phyloP scores from a whole-genome alignment of 37 sponge, comb jelly and placozoan species.

The Lycopodina hypogea region DNA sequence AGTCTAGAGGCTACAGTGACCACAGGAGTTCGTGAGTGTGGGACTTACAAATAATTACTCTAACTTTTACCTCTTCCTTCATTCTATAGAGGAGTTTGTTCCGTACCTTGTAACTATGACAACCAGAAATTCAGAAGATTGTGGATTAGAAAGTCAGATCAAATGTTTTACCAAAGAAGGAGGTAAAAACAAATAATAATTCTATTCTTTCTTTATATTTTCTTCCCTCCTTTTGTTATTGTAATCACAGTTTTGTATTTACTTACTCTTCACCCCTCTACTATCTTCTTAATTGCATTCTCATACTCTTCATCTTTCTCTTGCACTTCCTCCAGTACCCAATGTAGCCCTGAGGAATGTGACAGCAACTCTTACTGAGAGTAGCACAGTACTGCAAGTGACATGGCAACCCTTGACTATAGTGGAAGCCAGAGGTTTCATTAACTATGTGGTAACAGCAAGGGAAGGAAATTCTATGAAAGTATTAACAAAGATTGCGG shows the following conservation, averaged over 20 bases:
- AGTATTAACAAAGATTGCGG: background rate
- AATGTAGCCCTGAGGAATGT: slow-evolving; percentile 18
- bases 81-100: background rate
- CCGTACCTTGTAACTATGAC: slow-evolving; percentile 1
- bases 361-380: background rate
- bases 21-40: no score
- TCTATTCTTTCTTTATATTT: no score
- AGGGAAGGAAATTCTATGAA: slow-evolving; percentile 11
- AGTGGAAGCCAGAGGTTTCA: slow-evolving; percentile 30
- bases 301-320: background rate
- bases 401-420: slow-evolving; percentile 24
- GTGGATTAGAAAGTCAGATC: background rate
- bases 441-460: slow-evolving; percentile 13
- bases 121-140: slow-evolving; percentile 4
- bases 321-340: background rate
- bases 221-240: no score
- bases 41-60: no score
- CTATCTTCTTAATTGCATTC: background rate
- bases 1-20: no score
- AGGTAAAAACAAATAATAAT: background rate
- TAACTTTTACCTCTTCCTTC: no score
- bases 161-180: slow-evolving; percentile 26
- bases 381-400: slow-evolving; percentile 14
- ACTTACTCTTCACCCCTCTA: no score
- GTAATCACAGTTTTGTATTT: no score